Conservation (phyloP, 2,888 invertebrate genomes). For the Aelia acuminata region DNA sequence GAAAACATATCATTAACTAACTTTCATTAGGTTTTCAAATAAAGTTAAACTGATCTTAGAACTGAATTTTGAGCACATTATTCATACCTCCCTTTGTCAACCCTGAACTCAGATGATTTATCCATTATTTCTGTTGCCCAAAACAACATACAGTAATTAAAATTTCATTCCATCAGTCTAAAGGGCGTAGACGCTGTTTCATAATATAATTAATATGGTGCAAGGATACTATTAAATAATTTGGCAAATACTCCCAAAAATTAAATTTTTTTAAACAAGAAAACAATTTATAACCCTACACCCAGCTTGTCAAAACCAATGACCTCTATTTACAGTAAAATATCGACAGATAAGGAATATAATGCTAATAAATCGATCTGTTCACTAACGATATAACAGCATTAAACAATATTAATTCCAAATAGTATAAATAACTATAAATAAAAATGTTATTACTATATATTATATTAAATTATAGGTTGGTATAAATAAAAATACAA, state of each 20-base stretch:
- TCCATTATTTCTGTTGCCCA: constrained; percentile 52
- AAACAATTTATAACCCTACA: background rate
- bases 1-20: background rate
- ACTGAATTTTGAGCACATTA: background rate
- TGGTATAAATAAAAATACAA: no score
- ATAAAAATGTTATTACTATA: no score
- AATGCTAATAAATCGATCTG: background rate
- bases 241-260: background rate
- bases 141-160: background rate
- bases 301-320: constrained; percentile 13
- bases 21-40: background rate
- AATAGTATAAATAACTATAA: no score
- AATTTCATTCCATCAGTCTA: background rate
- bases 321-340: background rate
- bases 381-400: background rate
- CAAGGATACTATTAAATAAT: background rate
- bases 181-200: background rate
- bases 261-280: background rate
- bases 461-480: no score
- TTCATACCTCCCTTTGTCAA: constrained; percentile 61
- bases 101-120: constrained; percentile 52
- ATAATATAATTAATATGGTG: background rate
- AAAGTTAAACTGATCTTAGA: background rate
- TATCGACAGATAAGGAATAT: background rate
- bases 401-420: no score